phyloP scores from a whole-genome alignment of 2,888 invertebrate species.

The Rotaria macrura region DNA sequence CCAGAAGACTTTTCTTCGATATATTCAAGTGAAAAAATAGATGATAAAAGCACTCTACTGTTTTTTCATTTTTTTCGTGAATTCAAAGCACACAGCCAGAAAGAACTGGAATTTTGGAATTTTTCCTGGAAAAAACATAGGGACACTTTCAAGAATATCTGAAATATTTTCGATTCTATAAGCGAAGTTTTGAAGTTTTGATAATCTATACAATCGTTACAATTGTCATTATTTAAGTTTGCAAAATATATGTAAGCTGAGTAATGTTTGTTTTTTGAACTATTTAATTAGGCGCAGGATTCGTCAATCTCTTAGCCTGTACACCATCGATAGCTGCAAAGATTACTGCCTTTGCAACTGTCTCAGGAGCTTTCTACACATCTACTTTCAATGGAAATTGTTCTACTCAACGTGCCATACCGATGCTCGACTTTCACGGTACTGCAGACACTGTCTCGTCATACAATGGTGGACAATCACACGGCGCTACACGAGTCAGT shows the following conservation, averaged over 20 bases:
- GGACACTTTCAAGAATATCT: no score
- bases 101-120: no score
- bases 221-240: no score
- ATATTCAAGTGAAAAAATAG: no score
- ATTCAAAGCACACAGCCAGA: no score
- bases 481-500: background rate
- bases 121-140: no score
- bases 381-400: background rate
- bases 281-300: background rate
- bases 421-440: background rate
- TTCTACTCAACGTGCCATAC: background rate
- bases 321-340: background rate
- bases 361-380: background rate
- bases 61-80: no score
- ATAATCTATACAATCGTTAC: no score
- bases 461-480: background rate
- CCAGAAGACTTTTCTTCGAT: no score
- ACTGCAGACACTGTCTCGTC: background rate
- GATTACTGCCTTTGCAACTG: background rate
- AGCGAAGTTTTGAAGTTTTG: no score
- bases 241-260: background rate
- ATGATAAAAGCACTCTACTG: no score
- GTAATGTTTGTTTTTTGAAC: background rate
- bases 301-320: background rate
- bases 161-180: no score